These are phyloP conservation scores for Zapornia atra DNA, from an alignment of 2,113 vertebrate species.

Conservation along the genomic window DNA sequence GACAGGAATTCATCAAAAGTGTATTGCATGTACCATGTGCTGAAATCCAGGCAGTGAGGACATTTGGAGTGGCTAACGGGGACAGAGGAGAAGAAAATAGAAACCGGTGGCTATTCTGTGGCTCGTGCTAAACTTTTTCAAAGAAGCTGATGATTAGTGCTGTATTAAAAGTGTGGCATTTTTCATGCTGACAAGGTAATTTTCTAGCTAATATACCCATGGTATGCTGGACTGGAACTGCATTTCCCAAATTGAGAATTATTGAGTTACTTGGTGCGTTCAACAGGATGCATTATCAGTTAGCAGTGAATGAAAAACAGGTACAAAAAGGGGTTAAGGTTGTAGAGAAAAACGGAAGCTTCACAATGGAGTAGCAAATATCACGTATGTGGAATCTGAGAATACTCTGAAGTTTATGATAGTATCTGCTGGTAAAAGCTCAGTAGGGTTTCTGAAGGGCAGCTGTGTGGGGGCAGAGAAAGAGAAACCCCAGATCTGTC, in stretches of 20 bases:
- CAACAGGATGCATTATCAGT: not conserved
- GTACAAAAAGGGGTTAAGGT: not conserved
- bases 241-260: constrained; percentile 29
- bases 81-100: not conserved
- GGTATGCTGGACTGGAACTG: not conserved
- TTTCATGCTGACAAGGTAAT: constrained; percentile 11
- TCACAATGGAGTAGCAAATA: not conserved
- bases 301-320: not conserved
- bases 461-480: not conserved
- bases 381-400: not conserved
- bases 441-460: not conserved
- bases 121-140: not conserved
- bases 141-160: not conserved
- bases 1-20: constrained; percentile 51
- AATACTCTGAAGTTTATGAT: not conserved
- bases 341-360: not conserved
- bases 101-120: not conserved
- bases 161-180: not conserved
- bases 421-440: not conserved
- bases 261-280: not conserved
- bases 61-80: not conserved
- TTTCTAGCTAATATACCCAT: constrained; percentile 19
- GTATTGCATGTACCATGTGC: constrained; percentile 48
- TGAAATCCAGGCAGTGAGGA: constrained; percentile 13
- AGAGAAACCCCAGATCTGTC: not conserved